Base-by-base conservation (phyloP, 2,888 invertebrate species). In the Polylopha cassiicola region DNA sequence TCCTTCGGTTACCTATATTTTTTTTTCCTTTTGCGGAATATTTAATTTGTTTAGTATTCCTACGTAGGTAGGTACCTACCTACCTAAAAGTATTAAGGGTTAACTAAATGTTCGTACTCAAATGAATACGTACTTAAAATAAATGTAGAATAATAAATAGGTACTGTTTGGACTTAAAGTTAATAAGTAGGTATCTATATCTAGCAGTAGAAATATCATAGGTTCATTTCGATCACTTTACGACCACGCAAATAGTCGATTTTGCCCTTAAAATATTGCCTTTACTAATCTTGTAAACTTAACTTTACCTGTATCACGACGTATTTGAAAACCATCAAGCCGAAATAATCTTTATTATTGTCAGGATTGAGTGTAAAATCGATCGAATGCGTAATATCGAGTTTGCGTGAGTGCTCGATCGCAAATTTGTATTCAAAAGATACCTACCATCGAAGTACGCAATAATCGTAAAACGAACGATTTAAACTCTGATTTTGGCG, bases 401-500 rank as follows among this genome's bases (percentile, higher is more conserved):
- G 55, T 51, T 75, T 51, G 77, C 76, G 74, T 73, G 76, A 65
- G 60, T 56, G 61, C 60, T 50, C 50, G 49, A 61, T 65, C 61
- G 62, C 69, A 64, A 74, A 78, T 79, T 78, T 65, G 73, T 75
- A 79, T 80, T 77, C 78, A 69, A 72, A 73, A 70, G 68, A 70
- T 79, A 79, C 71, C 69, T 73, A 75, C 68, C 61, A 73, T 71
- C 65, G 58, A 66, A 77, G 72, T 74, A 75, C 65, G 58, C 65
- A 58, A 79, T 80, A 73, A 78, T 69, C 76, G 66, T 81, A 81
- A 84, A 81, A 65, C 65, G 62, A 66, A 72, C 73, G 65, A 78
- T 80, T 79, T 77, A 71, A 74, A 77, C 63, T 79, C 67, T 48
- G 66, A 70, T 77, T 78, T 72, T 71, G 72, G 72, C 64, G 65